These are phyloP conservation scores for Nemoura dubitans DNA, from an alignment of 2,888 invertebrate species.

Conservation along the genomic window DNA sequence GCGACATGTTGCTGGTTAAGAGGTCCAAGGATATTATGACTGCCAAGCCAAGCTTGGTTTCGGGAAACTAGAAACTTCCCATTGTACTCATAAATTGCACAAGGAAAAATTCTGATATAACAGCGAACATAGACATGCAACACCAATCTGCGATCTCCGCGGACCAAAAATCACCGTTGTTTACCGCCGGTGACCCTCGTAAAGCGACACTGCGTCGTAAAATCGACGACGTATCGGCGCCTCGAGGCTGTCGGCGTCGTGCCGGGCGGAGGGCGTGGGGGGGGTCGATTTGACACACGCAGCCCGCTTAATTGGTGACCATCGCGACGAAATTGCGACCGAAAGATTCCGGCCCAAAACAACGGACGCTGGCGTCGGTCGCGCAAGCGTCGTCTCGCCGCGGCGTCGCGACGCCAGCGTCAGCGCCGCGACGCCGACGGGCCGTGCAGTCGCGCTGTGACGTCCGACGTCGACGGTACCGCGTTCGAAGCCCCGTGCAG, in stretches of 20 bases:
- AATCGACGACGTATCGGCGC: neutral
- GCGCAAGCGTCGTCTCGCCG: slow-evolving; percentile 13
- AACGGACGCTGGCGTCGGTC: neutral
- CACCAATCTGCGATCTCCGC: neutral
- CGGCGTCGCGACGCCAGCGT: slow-evolving; percentile 20
- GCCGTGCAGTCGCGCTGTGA: slow-evolving; percentile 1
- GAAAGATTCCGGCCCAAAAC: neutral
- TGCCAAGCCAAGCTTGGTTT: too few relatives aligned
- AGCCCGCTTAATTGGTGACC: too few relatives aligned
- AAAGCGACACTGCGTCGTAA: neutral
- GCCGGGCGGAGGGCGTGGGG: neutral
- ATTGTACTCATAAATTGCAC: too few relatives aligned
- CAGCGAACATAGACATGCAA: neutral
- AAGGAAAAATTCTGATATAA: too few relatives aligned
- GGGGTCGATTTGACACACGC: neutral
- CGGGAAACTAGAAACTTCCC: too few relatives aligned
- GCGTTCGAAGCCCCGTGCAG: neutral
- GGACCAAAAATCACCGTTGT: neutral
- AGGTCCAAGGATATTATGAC: too few relatives aligned
- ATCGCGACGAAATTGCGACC: neutral
- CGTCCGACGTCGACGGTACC: neutral
- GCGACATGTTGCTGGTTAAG: too few relatives aligned
- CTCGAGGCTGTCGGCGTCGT: neutral
- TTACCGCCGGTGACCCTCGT: neutral
- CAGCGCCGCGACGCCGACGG: neutral